Evolutionary conservation across 2,888 invertebrate species (phyloP).

Genomic region (Nesidiocoris tenuis): DNA sequence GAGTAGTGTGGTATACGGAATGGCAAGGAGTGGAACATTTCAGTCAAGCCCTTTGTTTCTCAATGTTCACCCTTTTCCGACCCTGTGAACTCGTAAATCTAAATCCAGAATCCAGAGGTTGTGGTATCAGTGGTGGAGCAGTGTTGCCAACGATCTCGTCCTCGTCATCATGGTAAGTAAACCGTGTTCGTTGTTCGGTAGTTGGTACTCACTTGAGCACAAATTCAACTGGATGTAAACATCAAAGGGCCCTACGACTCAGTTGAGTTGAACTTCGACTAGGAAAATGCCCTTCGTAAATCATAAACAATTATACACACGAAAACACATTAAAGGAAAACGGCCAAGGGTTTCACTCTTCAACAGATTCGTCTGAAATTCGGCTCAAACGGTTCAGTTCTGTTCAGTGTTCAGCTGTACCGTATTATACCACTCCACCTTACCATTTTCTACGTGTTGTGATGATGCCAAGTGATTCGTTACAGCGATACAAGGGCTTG

Average conservation of each 20-base stretch:
- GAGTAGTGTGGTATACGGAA: not conserved
- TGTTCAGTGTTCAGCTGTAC: not conserved
- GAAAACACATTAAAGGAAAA: conserved; percentile 40
- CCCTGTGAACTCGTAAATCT: conserved; percentile 42
- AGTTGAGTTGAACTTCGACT: conserved; percentile 13
- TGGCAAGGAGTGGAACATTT: not conserved
- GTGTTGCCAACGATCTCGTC: not conserved
- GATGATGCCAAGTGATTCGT: conserved; percentile 35
- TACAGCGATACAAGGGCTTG: conserved; percentile 7
- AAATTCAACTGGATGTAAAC: conserved; percentile 33
- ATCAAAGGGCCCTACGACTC: conserved; percentile 25
- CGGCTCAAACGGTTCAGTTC: not conserved
- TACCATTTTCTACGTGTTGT: conserved; percentile 5
- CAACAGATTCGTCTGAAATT: conserved; percentile 30
- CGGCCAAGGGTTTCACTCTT: conserved; percentile 27
- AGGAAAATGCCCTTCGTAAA: conserved; percentile 36
- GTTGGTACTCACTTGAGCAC: conserved; percentile 28
- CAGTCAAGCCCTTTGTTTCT: conserved; percentile 25
- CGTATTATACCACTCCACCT: not conserved
- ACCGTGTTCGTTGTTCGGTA: conserved; percentile 3
- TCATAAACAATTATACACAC: conserved; percentile 43
- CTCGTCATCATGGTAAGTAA: conserved; percentile 33
- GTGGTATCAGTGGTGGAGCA: conserved; percentile 6
- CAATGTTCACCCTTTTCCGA: conserved; percentile 34
- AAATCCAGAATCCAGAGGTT: conserved; percentile 29